Conservation (phyloP, 2,888 invertebrate genomes). For the Acleris laterana region DNA sequence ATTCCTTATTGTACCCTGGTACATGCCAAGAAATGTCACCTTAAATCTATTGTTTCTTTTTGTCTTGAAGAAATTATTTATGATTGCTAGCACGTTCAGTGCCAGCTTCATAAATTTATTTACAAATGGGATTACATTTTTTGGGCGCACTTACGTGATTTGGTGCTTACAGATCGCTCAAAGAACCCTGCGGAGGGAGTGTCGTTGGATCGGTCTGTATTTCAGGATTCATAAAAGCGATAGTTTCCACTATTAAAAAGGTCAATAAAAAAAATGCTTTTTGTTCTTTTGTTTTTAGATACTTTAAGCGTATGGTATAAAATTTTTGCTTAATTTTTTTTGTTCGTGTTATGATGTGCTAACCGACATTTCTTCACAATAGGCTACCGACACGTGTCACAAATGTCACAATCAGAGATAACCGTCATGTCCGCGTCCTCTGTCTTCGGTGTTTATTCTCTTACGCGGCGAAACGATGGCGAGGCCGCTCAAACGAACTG, state of each 20-base stretch:
- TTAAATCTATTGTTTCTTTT: constrained; percentile 44
- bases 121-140: too few species aligned
- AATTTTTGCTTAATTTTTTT: too few species aligned
- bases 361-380: neutral
- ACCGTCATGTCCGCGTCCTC: neutral
- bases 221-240: too few species aligned
- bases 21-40: constrained; percentile 46
- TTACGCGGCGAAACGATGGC: too few species aligned
- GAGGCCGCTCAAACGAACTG: too few species aligned
- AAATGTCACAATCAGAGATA: constrained; percentile 7
- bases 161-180: too few species aligned
- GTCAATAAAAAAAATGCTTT: too few species aligned
- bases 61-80: constrained; percentile 24
- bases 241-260: too few species aligned
- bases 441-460: neutral
- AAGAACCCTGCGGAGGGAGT: too few species aligned
- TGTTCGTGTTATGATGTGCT: neutral
- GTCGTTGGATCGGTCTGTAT: neutral
- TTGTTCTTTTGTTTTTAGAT: neutral
- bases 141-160: too few species aligned
- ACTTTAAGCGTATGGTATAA: too few species aligned
- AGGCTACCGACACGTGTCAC: neutral
- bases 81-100: neutral
- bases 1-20: constrained; percentile 48
- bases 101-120: too few species aligned